Base-by-base conservation (phyloP, 2,888 invertebrate species). In the Drosophila mimetica region DNA sequence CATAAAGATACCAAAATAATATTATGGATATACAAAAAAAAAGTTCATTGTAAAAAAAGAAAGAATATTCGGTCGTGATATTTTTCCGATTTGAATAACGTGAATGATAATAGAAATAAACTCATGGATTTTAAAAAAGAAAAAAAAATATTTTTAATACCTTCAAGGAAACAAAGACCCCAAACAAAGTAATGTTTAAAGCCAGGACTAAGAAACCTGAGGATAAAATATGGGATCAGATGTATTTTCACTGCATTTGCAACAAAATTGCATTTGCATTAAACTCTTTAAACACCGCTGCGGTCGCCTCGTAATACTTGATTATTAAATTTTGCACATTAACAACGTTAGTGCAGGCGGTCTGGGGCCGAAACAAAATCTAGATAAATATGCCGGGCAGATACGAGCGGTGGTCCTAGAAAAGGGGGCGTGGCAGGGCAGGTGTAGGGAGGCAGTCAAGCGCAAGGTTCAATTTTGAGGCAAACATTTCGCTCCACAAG, bases 261-360 rank as follows among this genome's bases (percentile, higher is more conserved):
- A 42, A 36, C 44, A 60, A 60, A 65, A 59, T 54, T 65, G 51
- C 66, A 51, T 54, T 69, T 46, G 50, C 75, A 74, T 75, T 78
- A 75, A 85, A 87, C 87, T 85, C 85, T 85, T 87, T 83, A 85
- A 79, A 71, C 54, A 66, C 60, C 58, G 30, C 44, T 42, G 41
- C 22, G 16, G 57, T 36, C 59, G 72, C 69, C 55, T 71, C 79
- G 79, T 84, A 84, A 85, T 74, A 82, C 75, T 76, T 85, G 85
- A 77, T 87, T 85, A 85, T 85, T 85, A 85, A 80, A 87, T 87
- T 85, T 80, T 79, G 67, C 83, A 80, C 85, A 86, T 85, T 86
- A 87, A 76, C 79, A 58, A 72, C 67, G 63, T 63, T 57, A 54
- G 75, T 46, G 34, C 30, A 36, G 48, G 30, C 44, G 14, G 41